A percentile compares a stretch with the other conserved stretches of the same genome.
phyloP scores from a whole-genome alignment of 2,113 vertebrate genomes.

The Xenus cinereus region DNA sequence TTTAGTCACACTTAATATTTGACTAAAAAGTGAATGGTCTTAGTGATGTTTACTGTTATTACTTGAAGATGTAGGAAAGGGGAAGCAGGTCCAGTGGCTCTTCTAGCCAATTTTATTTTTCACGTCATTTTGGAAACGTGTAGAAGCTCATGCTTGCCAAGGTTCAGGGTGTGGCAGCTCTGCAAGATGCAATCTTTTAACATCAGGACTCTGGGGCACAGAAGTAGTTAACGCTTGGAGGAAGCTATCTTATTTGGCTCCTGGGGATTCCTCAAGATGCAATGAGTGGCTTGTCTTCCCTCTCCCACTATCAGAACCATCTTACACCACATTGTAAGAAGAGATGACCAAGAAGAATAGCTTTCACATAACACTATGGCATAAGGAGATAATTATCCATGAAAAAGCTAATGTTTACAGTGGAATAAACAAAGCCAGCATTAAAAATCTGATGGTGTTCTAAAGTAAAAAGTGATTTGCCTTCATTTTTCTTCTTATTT shows the following conservation, averaged over 20 bases:
- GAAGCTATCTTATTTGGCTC: background rate
- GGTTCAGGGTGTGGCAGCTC: slow-evolving; percentile 16
- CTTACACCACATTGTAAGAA: background rate
- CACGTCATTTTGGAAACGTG: background rate
- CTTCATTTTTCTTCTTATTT: background rate
- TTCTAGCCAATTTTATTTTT: background rate
- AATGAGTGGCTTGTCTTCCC: background rate
- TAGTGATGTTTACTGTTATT: background rate
- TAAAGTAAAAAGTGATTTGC: background rate
- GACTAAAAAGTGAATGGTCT: background rate
- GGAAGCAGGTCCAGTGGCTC: background rate
- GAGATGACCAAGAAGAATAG: background rate
- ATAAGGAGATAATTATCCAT: background rate
- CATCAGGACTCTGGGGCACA: background rate
- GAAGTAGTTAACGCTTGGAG: background rate
- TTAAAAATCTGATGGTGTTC: background rate
- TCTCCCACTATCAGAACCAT: background rate
- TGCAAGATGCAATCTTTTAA: background rate
- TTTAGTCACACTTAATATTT: background rate
- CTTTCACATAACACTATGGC: background rate
- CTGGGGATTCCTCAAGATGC: background rate
- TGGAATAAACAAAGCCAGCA: background rate
- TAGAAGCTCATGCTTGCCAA: background rate
- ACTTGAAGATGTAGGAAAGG: background rate
- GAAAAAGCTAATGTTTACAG: background rate